Evolutionary conservation across 1,140 invertebrate species (phyloP).

Genomic region (Grapholita molesta): DNA sequence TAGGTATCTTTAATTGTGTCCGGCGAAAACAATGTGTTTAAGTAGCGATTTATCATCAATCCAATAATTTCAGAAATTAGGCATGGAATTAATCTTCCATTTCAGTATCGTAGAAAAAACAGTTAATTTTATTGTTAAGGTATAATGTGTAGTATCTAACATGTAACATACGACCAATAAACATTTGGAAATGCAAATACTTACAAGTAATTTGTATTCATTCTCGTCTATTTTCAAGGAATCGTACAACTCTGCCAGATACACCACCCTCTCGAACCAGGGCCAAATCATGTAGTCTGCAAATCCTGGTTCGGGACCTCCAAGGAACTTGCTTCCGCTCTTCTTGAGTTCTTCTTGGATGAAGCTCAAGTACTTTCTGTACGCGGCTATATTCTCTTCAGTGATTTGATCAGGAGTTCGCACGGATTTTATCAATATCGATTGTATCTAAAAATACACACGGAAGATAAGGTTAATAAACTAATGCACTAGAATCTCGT

Average conservation of each 20-base stretch:
- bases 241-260: constrained; percentile 45
- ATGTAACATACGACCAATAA: too few species aligned
- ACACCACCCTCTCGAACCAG: constrained; percentile 86
- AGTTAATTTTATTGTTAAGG: too few species aligned
- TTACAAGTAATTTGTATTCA: constrained; percentile 50
- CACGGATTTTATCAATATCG: constrained; percentile 42
- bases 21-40: too few species aligned
- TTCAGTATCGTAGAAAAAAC: too few species aligned
- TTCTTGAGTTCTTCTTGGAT: constrained; percentile 70
- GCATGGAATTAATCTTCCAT: too few species aligned
- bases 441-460: constrained; percentile 41
- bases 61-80: too few species aligned
- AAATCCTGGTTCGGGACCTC: constrained; percentile 86
- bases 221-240: constrained; percentile 34
- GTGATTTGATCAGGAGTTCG: constrained; percentile 41
- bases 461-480: background rate
- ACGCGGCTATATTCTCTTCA: constrained; percentile 39
- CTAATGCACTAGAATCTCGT: too few species aligned
- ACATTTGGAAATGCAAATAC: too few species aligned
- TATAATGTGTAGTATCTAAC: too few species aligned
- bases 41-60: too few species aligned
- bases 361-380: constrained; percentile 37
- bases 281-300: constrained; percentile 96
- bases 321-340: constrained; percentile 83
- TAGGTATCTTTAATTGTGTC: too few species aligned